Conservation (phyloP, 2,797 vertebrate genomes). For the Morelia viridis region DNA sequence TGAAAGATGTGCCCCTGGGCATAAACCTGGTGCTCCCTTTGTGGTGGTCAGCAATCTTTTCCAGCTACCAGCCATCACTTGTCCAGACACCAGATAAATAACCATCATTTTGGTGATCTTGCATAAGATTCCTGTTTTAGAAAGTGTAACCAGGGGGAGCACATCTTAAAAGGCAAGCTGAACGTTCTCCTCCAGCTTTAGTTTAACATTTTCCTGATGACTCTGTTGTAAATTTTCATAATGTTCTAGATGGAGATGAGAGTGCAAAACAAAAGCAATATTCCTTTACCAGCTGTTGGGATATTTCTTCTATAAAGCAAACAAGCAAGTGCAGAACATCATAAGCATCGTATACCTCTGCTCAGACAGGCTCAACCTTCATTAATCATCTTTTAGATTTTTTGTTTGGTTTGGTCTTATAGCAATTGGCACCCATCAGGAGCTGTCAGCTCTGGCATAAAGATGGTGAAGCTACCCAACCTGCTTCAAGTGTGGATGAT, state of each 20-base stretch:
- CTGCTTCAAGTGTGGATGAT: slow-evolving; percentile 13
- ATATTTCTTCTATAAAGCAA: slow-evolving; percentile 16
- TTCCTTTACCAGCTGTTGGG: not conserved
- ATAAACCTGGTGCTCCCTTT: not conserved
- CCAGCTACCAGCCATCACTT: not conserved
- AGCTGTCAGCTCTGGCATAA: slow-evolving; percentile 5
- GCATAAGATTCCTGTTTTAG: not conserved
- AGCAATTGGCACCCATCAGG: not conserved
- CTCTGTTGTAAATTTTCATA: not conserved
- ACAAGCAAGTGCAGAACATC: not conserved
- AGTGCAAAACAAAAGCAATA: not conserved
- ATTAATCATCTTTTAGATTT: not conserved
- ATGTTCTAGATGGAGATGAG: not conserved
- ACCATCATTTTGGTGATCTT: not conserved
- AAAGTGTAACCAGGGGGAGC: too few relatives aligned
- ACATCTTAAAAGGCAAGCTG: not conserved
- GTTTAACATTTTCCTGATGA: not conserved
- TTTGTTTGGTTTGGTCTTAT: not conserved
- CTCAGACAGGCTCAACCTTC: slow-evolving; percentile 6
- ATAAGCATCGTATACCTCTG: not conserved
- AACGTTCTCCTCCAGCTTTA: not conserved
- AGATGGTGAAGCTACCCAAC: not conserved
- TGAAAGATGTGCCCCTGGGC: not conserved
- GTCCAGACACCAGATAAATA: not conserved
- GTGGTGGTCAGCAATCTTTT: not conserved